These are phyloP conservation scores for Venustaconcha ellipsiformis DNA, from an alignment of 1,140 invertebrate genomes.

Conservation along the genomic window DNA sequence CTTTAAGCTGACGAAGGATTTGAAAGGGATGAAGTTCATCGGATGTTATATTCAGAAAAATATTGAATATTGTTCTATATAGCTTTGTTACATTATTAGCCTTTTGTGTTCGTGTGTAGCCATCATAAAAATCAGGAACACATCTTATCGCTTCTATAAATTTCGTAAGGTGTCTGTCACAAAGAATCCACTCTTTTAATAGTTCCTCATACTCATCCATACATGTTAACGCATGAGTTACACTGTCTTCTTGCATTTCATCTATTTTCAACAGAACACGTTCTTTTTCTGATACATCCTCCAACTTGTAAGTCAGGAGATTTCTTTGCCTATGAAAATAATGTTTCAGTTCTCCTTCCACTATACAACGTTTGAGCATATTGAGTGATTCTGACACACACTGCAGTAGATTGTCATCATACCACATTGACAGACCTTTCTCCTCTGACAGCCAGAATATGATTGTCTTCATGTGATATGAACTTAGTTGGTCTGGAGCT, in stretches of 20 bases:
- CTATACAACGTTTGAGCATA: background rate
- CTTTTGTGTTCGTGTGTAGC: too few relatives aligned
- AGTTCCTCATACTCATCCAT: background rate
- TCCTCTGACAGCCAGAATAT: constrained; percentile 20
- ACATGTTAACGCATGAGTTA: background rate
- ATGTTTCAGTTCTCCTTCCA: background rate
- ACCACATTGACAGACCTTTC: too few relatives aligned
- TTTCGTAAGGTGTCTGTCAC: background rate
- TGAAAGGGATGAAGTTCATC: too few relatives aligned
- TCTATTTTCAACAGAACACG: constrained; percentile 1
- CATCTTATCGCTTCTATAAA: too few relatives aligned
- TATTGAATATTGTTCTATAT: too few relatives aligned
- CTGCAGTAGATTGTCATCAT: background rate
- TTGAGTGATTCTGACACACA: background rate
- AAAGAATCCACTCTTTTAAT: background rate
- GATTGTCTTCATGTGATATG: constrained; percentile 22
- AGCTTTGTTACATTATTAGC: too few relatives aligned
- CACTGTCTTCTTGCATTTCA: background rate
- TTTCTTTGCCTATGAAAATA: constrained; percentile 9
- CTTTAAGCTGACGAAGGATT: too few relatives aligned
- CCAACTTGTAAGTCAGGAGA: constrained; percentile 1
- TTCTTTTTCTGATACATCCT: background rate
- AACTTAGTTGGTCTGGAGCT: constrained; percentile 6
- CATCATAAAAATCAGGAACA: background rate
- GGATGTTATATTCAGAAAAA: too few relatives aligned